phyloP scores from a whole-genome alignment of 2,113 vertebrate species.

The Dasyurus viverrinus region DNA sequence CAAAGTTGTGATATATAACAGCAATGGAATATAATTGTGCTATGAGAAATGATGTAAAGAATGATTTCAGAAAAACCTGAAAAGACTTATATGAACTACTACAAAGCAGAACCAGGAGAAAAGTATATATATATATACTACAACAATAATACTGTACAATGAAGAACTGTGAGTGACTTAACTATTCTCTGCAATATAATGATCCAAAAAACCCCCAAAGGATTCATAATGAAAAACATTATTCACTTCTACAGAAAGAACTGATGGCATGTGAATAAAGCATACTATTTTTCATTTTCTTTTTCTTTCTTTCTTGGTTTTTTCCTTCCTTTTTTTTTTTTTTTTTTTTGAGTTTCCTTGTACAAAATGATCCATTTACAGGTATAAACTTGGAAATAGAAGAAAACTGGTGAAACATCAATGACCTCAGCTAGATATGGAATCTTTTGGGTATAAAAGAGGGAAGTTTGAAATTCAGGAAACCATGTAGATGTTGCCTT shows the following conservation, averaged over 20 bases:
- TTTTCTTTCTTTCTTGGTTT: neutral
- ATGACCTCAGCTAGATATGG: neutral
- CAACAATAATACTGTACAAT: neutral
- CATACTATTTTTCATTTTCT: neutral
- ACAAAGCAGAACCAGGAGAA: neutral
- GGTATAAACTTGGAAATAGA: neutral
- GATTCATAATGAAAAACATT: no score
- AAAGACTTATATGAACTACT: neutral
- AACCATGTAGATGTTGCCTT: neutral
- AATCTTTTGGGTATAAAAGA: neutral
- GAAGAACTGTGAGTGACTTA: neutral
- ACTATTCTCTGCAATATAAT: no score
- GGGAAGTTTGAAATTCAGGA: neutral
- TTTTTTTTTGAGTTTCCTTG: neutral
- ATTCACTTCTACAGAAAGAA: neutral
- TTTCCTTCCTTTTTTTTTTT: neutral
- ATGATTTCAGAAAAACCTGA: neutral
- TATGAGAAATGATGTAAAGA: neutral
- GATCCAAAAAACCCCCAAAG: no score
- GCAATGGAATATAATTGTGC: neutral
- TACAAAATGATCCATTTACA: no score
- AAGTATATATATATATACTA: neutral
- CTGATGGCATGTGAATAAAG: neutral
- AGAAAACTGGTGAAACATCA: neutral
- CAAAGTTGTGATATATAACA: neutral